Evolutionary conservation across 2,888 invertebrate genomes (phyloP).

Genomic region (Oscheius sp.): DNA sequence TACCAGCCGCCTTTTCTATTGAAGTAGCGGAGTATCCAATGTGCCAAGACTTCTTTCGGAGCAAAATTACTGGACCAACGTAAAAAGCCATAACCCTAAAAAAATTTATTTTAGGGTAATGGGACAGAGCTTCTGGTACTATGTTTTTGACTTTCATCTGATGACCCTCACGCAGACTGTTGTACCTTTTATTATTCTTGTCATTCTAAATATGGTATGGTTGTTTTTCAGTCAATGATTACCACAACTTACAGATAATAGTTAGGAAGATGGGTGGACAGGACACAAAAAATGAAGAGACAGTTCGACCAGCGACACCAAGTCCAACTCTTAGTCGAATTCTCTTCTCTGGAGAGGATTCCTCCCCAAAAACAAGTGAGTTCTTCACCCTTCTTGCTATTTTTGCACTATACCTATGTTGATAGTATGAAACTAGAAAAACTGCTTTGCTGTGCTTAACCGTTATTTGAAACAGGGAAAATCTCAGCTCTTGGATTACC

Average conservation of each 20-base stretch:
- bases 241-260: conserved; percentile 1
- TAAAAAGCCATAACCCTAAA: conserved; percentile 2
- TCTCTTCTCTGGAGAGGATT: conserved; percentile 8
- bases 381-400: no score
- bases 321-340: conserved; percentile 16
- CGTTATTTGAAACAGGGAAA: conserved; percentile 23
- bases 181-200: conserved; percentile 64
- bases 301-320: conserved; percentile 3
- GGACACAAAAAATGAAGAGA: background rate
- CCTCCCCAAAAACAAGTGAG: conserved; percentile 24
- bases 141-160: conserved; percentile 65
- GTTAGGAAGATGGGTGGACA: conserved; percentile 21
- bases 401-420: no score
- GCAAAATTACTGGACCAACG: conserved; percentile 50
- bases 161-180: conserved; percentile 65
- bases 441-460: conserved; percentile 28
- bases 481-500: conserved; percentile 33
- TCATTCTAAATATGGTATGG: conserved; percentile 56
- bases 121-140: conserved; percentile 37
- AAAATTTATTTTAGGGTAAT: background rate
- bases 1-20: conserved; percentile 61
- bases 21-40: conserved; percentile 35
- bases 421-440: background rate
- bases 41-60: conserved; percentile 63
- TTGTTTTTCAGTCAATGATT: background rate